phyloP scores from a whole-genome alignment of 1,140 invertebrate genomes.

The Ceratina japonica region DNA sequence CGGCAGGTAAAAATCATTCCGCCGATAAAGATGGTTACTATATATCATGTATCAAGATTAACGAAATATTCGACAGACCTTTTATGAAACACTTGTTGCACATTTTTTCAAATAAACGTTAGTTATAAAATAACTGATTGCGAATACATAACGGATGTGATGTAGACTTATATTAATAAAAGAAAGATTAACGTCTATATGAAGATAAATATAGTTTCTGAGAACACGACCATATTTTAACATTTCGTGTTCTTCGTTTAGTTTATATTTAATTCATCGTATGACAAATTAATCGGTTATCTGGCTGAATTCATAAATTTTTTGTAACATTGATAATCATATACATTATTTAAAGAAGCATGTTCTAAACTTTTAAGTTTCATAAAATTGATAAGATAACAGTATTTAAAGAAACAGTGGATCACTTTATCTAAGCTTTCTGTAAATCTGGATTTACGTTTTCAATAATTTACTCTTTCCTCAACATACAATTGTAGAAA shows the following conservation, averaged over 20 bases:
- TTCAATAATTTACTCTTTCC: no score
- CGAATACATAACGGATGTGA: not conserved
- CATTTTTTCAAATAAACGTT: not conserved
- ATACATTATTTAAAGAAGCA: not conserved
- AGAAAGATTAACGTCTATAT: not conserved
- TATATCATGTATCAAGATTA: not conserved
- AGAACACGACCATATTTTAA: constrained; percentile 42
- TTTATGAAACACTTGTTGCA: not conserved
- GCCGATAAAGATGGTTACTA: constrained; percentile 12
- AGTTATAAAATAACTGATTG: not conserved
- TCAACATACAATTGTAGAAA: not conserved
- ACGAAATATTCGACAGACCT: not conserved
- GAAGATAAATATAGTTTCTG: not conserved
- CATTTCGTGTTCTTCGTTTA: constrained; percentile 24
- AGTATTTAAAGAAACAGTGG: not conserved
- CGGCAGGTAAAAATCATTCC: not conserved
- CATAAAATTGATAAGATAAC: constrained; percentile 10
- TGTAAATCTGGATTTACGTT: not conserved
- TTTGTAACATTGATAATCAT: constrained; percentile 19
- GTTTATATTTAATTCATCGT: not conserved
- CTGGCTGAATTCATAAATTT: not conserved
- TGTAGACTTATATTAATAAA: no score
- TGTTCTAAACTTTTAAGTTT: not conserved
- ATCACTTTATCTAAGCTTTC: not conserved
- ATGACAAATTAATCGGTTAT: constrained; percentile 4